Base-by-base conservation (phyloP, 2,888 invertebrate genomes). In the Brenthis ino region DNA sequence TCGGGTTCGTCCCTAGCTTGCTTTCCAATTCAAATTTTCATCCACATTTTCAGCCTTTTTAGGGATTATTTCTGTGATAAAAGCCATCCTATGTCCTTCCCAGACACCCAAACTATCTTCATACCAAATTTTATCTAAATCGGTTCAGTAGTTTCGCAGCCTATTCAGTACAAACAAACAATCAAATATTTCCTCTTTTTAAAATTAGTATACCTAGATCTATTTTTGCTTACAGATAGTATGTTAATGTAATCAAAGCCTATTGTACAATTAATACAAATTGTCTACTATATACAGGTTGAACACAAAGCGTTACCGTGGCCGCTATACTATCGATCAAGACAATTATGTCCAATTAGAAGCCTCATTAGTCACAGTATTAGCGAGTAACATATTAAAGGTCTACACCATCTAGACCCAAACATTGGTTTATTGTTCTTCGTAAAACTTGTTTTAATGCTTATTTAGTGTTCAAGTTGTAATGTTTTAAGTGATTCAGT, bases 221-320 rank as follows among this genome's bases (percentile, higher is more conserved):
- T 47, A 60, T 28, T 58, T 13, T 58, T 28, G 28, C 28, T 28
- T 28, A 28, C 48, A 60, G 0, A 60, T 28, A 24, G 47, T 13
- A 60, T 11, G 24, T 50, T 48, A 60, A 48, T n/a, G 58, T 60
- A 60, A 48, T 60, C 48, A 60, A 24, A 48, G n/a, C 48, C 11
- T 60, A 24, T 11, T 43, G 28, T n/a, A 4, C 28, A 48, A 28
- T 60, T 24, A 28, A 48, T 12, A 28, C 58, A 28, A 5, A 48
- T 58, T 20, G 47, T 4, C 47, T 13, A 47, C 57, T 43, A 11
- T 43, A 48, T 48, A 14, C 56, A 56, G 33, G 37, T 37, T 4
- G 37, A 12, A 56, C 56, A 56, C 56, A 56, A n/a, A 56, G 56
- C 37, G 56, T 13, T 20, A 14, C 58, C 48, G 58, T 50, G 58